Conservation (phyloP, 2,113 vertebrate genomes). For the Peromyscus leucopus region DNA sequence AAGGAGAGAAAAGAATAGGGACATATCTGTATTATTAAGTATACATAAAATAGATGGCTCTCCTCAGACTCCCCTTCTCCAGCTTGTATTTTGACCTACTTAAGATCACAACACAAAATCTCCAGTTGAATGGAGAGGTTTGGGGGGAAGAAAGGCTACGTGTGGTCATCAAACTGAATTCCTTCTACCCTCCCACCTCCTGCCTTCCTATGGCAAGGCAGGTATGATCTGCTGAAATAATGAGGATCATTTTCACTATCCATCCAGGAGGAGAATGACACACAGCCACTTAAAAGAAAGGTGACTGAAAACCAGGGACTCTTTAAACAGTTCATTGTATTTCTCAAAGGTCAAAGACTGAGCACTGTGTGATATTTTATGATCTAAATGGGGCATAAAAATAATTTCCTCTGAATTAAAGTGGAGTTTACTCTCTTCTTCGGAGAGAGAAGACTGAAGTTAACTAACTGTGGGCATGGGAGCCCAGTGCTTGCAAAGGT, state of each 20-base stretch:
- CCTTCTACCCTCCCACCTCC: neutral
- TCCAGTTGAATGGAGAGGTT: constrained; percentile 28
- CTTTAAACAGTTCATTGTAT: constrained; percentile 56
- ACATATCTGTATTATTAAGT: constrained; percentile 30
- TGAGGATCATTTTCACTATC: constrained; percentile 1
- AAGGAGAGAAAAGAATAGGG: constrained; percentile 51
- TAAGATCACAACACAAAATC: constrained; percentile 50
- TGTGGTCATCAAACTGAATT: constrained; percentile 25
- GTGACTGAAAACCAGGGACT: constrained; percentile 49
- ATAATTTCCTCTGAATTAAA: neutral
- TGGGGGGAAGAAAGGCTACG: constrained; percentile 38
- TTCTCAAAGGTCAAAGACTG: constrained; percentile 58
- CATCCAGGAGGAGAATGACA: neutral
- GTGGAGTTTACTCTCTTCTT: neutral
- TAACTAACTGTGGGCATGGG: neutral
- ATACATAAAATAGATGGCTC: neutral
- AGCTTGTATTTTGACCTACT: constrained; percentile 54
- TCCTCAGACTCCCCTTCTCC: constrained; percentile 28
- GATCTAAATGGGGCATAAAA: constrained; percentile 32
- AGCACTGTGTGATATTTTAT: constrained; percentile 10
- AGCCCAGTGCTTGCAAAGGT: neutral
- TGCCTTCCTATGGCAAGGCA: neutral
- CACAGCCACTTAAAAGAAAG: constrained; percentile 45
- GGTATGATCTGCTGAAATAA: constrained; percentile 43
- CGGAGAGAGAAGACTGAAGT: neutral